Base-by-base conservation (phyloP, 1,140 invertebrate species). In the Wiebesia pumilae region DNA sequence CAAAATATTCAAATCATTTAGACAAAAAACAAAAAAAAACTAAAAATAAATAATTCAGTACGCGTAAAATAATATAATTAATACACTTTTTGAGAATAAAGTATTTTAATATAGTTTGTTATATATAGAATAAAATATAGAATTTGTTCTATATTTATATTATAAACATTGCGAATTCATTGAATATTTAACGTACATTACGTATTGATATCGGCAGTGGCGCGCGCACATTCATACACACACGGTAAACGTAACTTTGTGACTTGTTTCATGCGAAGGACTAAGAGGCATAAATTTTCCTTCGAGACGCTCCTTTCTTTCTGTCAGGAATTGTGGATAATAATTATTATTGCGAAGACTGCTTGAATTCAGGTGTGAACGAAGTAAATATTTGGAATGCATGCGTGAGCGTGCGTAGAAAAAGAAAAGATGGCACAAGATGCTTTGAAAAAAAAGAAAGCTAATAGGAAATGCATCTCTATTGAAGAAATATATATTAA, bases 261-360 rank as follows among this genome's bases (percentile, higher is more conserved):
- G 19, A 43, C 7, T 81, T 77, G 62, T 79, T 84, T 84, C 51
- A 47, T 30, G 73, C 83, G 75, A 19, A 35, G 58, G 43, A 67
- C 47, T 14, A 62, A 78, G 83, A 84, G 40, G 30, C 83, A 84
- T 84, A 84, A 84, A 84, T 84, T 79, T 38, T 27, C 58, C 58
- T 67, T 84, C 75, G 73, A 27, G 83, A 69, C 83, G 83, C 83
- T 84, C 83, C 83, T 62, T 79, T 35, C 75, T 84, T 84, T 84
- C 83, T 84, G 83, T 84, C 83, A 84, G 30, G 83, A 84, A 69
- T 84, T 30, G 83, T 62, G 54, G 83, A 67, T 33, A 69, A 84
- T 84, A 84, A 84, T 84, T 79, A 84, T 84, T 84, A 69, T 84
- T 35, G 33, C 40, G 27, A 16, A 21, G 30, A 12, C 38, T 77